Percentiles rank a stretch among this genome's conserved stretches.
phyloP scores from a whole-genome alignment of 2,113 vertebrate species.

The Cyanocitta stelleri region DNA sequence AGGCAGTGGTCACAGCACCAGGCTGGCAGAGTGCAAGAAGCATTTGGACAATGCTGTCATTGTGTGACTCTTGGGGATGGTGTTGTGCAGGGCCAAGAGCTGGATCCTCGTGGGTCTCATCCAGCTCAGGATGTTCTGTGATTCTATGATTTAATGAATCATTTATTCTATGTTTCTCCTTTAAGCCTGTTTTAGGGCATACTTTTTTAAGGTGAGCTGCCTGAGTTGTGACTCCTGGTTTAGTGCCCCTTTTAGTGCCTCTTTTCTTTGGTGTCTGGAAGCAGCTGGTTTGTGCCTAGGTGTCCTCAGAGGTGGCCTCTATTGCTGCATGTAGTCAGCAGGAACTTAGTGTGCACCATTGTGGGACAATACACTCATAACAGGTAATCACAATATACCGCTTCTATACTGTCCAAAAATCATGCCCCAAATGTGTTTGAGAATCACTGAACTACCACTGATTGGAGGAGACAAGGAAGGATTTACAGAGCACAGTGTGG shows the following conservation, averaged over 20 bases:
- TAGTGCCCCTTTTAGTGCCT: neutral
- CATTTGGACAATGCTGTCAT: neutral
- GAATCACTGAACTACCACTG: neutral
- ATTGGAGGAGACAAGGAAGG: neutral
- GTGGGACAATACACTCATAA: neutral
- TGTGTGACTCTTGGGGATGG: neutral
- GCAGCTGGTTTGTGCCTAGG: neutral
- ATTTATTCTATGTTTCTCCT: neutral
- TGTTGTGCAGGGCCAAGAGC: neutral
- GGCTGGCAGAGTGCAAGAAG: neutral
- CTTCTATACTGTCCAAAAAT: neutral
- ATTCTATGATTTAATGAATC: neutral
- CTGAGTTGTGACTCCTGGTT: neutral
- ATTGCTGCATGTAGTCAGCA: neutral
- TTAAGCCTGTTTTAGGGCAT: neutral
- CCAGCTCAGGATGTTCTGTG: neutral
- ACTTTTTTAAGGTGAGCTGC: neutral
- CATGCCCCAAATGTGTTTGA: accelerated
- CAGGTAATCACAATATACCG: neutral
- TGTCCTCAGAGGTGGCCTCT: neutral
- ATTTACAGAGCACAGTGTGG: neutral
- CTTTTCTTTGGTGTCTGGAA: neutral
- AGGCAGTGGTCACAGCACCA: too few relatives aligned
- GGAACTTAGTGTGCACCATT: neutral
- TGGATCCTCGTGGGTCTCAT: neutral